Percentiles rank a stretch among this genome's conserved stretches.
Evolutionary conservation across 2,113 vertebrate species (phyloP).

Genomic region (Amblyopsis rosae): DNA sequence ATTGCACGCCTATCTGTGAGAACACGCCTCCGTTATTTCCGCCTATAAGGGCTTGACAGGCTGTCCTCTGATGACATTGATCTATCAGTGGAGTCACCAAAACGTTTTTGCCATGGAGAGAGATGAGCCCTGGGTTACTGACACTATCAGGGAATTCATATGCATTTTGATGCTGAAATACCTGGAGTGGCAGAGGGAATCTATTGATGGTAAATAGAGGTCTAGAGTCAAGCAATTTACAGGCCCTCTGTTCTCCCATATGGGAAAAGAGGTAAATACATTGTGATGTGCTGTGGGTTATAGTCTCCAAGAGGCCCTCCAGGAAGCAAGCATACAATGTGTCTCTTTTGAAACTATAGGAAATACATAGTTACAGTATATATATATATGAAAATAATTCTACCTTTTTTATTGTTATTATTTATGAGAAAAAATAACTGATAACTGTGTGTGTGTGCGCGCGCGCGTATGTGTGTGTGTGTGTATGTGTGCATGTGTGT

Average conservation of each 20-base stretch:
- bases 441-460: too few species aligned
- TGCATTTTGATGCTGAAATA: slow-evolving; percentile 52
- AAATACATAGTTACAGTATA: too few species aligned
- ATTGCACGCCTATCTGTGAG: not conserved
- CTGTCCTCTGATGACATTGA: slow-evolving; percentile 24
- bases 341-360: too few species aligned
- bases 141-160: slow-evolving; percentile 46
- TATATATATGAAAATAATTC: too few species aligned
- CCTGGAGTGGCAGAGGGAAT: slow-evolving; percentile 38
- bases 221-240: slow-evolving; percentile 48
- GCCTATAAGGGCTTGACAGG: slow-evolving; percentile 14
- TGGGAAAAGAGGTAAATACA: slow-evolving; percentile 36
- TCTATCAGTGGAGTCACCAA: slow-evolving; percentile 5
- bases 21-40: slow-evolving; percentile 7
- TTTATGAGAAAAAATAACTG: too few species aligned
- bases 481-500: accelerated
- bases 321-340: not conserved
- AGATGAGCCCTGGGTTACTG: slow-evolving; percentile 52
- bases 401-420: too few species aligned
- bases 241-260: slow-evolving; percentile 31
- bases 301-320: slow-evolving; percentile 4
- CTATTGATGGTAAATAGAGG: slow-evolving; percentile 56
- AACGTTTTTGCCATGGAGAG: not conserved
- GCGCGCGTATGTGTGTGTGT: too few species aligned
- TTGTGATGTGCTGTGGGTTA: slow-evolving; percentile 19